Conservation (phyloP, 2,888 invertebrate species). For the Andrena bucephala region DNA sequence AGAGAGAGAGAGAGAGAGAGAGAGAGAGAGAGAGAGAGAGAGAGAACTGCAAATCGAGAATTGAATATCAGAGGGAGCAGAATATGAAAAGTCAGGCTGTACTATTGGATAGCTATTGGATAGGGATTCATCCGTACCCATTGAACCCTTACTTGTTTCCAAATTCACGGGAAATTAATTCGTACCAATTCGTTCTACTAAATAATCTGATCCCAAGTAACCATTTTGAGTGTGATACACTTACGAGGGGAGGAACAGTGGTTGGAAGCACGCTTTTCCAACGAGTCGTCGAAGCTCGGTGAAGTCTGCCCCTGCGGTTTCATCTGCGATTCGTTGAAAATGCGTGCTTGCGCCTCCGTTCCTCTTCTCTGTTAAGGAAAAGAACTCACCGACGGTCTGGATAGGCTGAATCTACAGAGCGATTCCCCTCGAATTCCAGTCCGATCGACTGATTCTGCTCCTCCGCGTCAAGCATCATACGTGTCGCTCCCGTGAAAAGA, state of each 20-base stretch:
- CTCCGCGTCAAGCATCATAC: neutral
- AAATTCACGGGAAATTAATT: constrained; percentile 15
- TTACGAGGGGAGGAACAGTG: neutral
- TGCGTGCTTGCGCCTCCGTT: neutral
- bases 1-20: constrained; percentile 41
- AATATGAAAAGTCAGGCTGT: constrained; percentile 15
- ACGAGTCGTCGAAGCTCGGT: neutral
- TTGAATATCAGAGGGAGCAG: constrained; percentile 35
- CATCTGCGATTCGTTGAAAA: neutral
- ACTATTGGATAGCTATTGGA: neutral
- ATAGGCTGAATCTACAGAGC: neutral
- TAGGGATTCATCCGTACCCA: constrained; percentile 17
- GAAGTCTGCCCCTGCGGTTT: neutral
- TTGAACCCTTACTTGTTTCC: constrained; percentile 25
- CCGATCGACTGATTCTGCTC: neutral
- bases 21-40: constrained; percentile 39
- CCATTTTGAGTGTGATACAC: constrained; percentile 1
- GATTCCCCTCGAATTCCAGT: neutral
- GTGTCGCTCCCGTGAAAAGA: constrained; percentile 5
- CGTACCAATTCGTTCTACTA: constrained; percentile 1
- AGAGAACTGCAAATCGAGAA: constrained; percentile 34
- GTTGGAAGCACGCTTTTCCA: neutral
- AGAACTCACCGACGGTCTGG: neutral
- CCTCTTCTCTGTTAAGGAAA: neutral
- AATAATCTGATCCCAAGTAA: neutral